phyloP scores from a whole-genome alignment of 2,888 invertebrate species.

The Chrysomela aeneicollis region DNA sequence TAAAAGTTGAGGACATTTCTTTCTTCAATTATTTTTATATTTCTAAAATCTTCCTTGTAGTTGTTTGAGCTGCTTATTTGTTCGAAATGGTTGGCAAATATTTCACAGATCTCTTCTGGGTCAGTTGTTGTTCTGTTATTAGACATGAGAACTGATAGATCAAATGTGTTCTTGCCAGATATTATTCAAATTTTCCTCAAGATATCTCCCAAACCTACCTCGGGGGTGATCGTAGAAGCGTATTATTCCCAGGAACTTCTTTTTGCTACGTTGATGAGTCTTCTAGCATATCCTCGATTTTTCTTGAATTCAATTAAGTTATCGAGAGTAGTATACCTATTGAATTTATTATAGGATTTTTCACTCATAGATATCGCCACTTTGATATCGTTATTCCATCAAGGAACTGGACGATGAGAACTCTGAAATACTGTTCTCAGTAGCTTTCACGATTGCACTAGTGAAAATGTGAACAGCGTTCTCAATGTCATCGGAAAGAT shows the following conservation, averaged over 20 bases:
- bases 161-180: background rate
- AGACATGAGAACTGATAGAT: background rate
- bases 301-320: slow-evolving; percentile 4
- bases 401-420: slow-evolving; percentile 13
- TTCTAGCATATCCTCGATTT: background rate
- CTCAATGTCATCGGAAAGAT: slow-evolving; percentile 9
- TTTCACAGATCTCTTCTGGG: background rate
- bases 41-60: background rate
- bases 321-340: slow-evolving; percentile 2
- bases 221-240: background rate
- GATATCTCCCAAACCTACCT: background rate
- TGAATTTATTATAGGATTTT: slow-evolving; percentile 14
- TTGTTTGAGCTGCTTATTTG: background rate
- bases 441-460: slow-evolving; percentile 1
- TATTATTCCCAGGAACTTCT: slow-evolving; percentile 1
- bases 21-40: slow-evolving; percentile 1
- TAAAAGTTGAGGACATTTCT: background rate
- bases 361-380: background rate
- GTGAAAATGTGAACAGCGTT: background rate
- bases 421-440: slow-evolving; percentile 4
- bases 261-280: no score
- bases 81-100: slow-evolving; percentile 6
- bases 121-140: background rate
- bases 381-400: slow-evolving; percentile 16
- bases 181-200: slow-evolving; percentile 15